Conservation (phyloP, 1,140 invertebrate species). For the Drosophila virilis region DNA sequence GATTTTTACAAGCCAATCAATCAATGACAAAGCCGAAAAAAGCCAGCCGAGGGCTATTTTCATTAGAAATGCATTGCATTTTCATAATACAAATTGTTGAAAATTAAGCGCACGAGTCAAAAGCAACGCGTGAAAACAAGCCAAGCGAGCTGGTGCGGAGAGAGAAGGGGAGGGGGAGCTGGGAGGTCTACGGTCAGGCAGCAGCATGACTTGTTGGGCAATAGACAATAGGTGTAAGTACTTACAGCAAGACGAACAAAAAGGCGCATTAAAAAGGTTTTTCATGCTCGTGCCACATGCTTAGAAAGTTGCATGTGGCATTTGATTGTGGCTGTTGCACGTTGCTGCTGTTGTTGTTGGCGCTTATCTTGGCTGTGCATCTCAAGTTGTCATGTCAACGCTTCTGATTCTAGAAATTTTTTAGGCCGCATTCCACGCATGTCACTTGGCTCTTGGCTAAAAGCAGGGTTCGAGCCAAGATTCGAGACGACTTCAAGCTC, state of each 20-base stretch:
- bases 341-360: slow-evolving; percentile 16
- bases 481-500: slow-evolving; percentile 1
- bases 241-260: slow-evolving; percentile 22
- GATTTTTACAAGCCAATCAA: slow-evolving; percentile 65
- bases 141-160: slow-evolving; percentile 5
- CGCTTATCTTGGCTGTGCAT: slow-evolving; percentile 64
- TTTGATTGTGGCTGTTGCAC: neutral
- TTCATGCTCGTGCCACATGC: slow-evolving; percentile 75
- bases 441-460: slow-evolving; percentile 36
- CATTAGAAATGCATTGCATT: slow-evolving; percentile 77
- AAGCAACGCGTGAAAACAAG: slow-evolving; percentile 74
- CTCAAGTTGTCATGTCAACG: slow-evolving; percentile 82
- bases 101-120: slow-evolving; percentile 80
- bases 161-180: neutral
- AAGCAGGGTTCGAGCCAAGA: neutral
- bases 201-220: slow-evolving; percentile 58
- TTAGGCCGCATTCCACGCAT: slow-evolving; percentile 66
- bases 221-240: slow-evolving; percentile 35
- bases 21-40: slow-evolving; percentile 63
- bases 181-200: slow-evolving; percentile 39
- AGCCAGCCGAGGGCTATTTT: slow-evolving; percentile 46
- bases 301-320: slow-evolving; percentile 58
- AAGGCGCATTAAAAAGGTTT: slow-evolving; percentile 71
- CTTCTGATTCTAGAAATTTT: slow-evolving; percentile 71
- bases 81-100: slow-evolving; percentile 77